Percentiles rank a stretch among this genome's conserved stretches.
Evolutionary conservation across 1,140 invertebrate genomes (phyloP).

Genomic region (Theocolax elegans): DNA sequence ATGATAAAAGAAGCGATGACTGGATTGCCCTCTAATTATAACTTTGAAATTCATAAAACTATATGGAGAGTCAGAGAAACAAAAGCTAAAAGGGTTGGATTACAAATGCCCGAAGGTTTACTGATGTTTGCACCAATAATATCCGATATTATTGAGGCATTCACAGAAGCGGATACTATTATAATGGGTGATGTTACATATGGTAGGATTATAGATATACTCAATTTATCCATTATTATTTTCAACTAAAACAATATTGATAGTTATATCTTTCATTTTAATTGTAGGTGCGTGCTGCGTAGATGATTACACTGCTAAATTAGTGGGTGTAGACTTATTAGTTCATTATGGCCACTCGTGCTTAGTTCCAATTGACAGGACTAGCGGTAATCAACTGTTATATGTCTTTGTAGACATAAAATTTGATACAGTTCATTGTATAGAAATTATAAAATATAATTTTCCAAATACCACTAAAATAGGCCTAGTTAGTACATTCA

Average conservation of each 20-base stretch:
- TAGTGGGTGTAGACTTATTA: constrained; percentile 90
- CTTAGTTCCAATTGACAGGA: constrained; percentile 94
- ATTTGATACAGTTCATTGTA: constrained; percentile 92
- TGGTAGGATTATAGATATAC: constrained; percentile 69
- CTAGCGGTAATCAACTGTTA: constrained; percentile 88
- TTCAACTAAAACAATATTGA: too few relatives aligned
- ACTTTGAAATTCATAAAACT: constrained; percentile 98
- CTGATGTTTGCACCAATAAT: constrained; percentile 93
- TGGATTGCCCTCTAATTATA: constrained; percentile 92
- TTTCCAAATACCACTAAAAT: constrained; percentile 76
- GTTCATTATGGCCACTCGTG: constrained; percentile 99
- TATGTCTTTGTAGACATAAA: constrained; percentile 97
- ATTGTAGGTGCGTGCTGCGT: constrained; percentile 91
- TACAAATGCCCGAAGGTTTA: constrained; percentile 97
- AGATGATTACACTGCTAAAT: constrained; percentile 95
- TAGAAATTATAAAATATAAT: constrained; percentile 89
- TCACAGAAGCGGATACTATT: constrained; percentile 92
- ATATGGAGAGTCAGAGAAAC: constrained; percentile 92
- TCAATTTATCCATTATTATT: too few relatives aligned
- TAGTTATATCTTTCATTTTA: constrained; percentile 11
- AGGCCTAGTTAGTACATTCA: constrained; percentile 95
- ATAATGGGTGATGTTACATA: constrained; percentile 99
- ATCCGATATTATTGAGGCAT: constrained; percentile 93
- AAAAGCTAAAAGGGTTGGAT: constrained; percentile 86
- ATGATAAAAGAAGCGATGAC: constrained; percentile 79